Base-by-base conservation (phyloP, 2,888 invertebrate genomes). In the Lasius platythorax region DNA sequence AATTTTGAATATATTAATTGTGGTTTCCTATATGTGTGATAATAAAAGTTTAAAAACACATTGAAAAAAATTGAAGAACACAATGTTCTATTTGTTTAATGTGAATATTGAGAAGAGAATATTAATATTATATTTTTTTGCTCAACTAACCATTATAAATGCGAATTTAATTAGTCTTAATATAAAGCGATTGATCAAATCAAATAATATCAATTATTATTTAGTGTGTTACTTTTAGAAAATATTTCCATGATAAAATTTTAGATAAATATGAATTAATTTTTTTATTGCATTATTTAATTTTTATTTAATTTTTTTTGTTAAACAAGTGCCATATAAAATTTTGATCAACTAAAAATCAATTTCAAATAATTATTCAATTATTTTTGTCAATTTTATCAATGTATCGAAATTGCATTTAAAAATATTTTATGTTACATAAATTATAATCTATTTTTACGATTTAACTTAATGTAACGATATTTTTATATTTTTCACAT, bases 1-100 rank as follows among this genome's bases (percentile, higher is more conserved):
- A 67, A 67, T 78, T 30, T 56, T 78, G 37, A 12, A 53, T 64
- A 50, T 30, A 68, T 78, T 75, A 4, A 67, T 68, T 78, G n/a
- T 53, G 2, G 18, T 12, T 66, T 67, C 28, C 53, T 56, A 12
- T n/a, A 12, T n/a, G 2, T 37, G 3, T 18, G 9, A 74, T n/a
- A 61, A 64, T 3, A 2, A 53, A 2, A 61, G 8, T 40, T n/a
- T n/a, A 15, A 23, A 23, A 23, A 6, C 8, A 75, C 1, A n/a
- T 30, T 28, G 30, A 43, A 43, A 33, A 46, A 30, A 46, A 75
- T 75, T 46, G 5, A 15, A 30, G 1, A 75, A 75, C 5, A 2
- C 11, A 46, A 30, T 63, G 5, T 37, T 66, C 3, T 53, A 66
- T 66, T 75, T 28, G 30, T 15, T 66, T 75, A 61, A 64, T 4